Base-by-base conservation (phyloP, 2,888 invertebrate species). In the Meiosimyza decipiens region DNA sequence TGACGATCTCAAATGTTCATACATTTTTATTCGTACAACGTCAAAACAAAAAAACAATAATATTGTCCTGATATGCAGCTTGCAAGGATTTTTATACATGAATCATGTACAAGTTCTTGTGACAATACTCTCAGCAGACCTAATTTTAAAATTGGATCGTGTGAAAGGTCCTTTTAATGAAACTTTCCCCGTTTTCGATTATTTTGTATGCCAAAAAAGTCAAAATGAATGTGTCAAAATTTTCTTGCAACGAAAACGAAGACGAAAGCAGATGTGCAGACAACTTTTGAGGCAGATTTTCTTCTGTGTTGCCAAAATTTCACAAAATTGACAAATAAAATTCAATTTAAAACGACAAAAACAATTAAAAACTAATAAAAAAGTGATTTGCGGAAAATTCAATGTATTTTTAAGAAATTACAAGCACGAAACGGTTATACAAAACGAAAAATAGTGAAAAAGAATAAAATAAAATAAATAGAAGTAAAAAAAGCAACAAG, bases 251-350 rank as follows among this genome's bases (percentile, higher is more conserved):
- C 50, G 16, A 70, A 71, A 33, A 62, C 63, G 59, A 71, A 71
- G 33, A 69, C 59, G 68, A 59, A 59, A 51, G 51, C 28, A 22
- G 51, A 33, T 28, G 40, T 59, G 6, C 50, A 69, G 60, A 33
- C 40, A 59, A 59, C 59, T n/a, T 67, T 67, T 13, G 55, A 28
- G 28, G 28, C 28, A 68, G 67, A 57, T 69, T 69, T 63, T 70
- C 50, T 70, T 70, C 59, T 57, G 62, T 70, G 70, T 63, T 70
- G 69, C 62, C 49, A 62, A 71, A 71, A 71, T 71, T 71, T 71
- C 50, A 71, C 55, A 71, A 71, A 71, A 64, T 71, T 55, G 50
- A 71, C 59, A 59, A 65, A 71, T 59, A 59, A 64, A 18, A 59
- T 51, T 63, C 16, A 57, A 50, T 71, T 71, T 51, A 65, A 71